Conservation (phyloP, 2,888 invertebrate genomes). For the Oligia fasciuncula region DNA sequence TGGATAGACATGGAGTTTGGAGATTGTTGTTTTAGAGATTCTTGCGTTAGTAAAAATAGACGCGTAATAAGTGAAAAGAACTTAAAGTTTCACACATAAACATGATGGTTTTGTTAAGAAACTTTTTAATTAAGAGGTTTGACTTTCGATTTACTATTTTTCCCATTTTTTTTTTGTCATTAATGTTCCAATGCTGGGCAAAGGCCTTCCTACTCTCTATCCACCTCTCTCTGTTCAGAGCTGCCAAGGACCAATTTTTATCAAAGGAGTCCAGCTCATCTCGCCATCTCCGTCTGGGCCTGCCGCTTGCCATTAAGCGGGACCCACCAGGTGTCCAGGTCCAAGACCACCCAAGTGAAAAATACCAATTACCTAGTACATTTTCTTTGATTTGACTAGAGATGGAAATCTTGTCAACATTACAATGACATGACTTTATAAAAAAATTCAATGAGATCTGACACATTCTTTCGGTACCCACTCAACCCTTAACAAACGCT, state of each 20-base stretch:
- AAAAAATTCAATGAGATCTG: background rate
- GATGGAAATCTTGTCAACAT: background rate
- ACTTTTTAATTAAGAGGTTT: background rate
- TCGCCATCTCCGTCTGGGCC: too few relatives aligned
- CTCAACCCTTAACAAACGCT: background rate
- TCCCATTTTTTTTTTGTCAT: background rate
- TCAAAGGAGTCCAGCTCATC: background rate
- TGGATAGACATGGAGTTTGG: background rate
- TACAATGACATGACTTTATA: background rate
- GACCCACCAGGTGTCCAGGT: background rate
- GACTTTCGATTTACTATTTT: background rate
- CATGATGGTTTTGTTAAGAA: background rate
- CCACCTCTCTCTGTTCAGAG: too few relatives aligned
- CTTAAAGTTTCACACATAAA: background rate
- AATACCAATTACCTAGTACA: background rate
- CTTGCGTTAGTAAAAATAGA: background rate
- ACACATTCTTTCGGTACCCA: background rate
- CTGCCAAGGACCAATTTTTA: background rate
- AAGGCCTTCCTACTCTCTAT: too few relatives aligned
- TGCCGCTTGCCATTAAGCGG: too few relatives aligned
- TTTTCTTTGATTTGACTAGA: background rate
- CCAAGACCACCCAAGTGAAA: background rate
- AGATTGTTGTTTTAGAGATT: background rate
- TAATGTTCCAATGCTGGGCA: too few relatives aligned
- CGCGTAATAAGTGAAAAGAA: background rate